Evolutionary conservation across 1,140 invertebrate species (phyloP), one percentile per base, ranked within the genome.

Genomic region (Brachionus rubens): DNA sequence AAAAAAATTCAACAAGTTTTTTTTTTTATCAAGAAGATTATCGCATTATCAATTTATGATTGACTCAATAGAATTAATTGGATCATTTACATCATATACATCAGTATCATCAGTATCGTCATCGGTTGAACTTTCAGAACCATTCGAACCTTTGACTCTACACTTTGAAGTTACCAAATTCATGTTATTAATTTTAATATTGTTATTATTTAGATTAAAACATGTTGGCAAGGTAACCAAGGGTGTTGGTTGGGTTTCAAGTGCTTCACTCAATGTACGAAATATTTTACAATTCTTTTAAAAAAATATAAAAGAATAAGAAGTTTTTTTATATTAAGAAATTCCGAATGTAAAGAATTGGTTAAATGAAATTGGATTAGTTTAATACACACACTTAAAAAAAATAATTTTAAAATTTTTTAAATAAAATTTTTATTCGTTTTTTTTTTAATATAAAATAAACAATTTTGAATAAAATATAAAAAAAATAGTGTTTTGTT

Each of bases 261-360:
- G 19, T n/a, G 75, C 75, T 40, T 76, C 75, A 3, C 16, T n/a
- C 5, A 76, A 16, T 33, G 54, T 62, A 41, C 75, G 21, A 26
- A 40, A 43, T 36, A 7, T 16, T 65, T 40, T 46, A 67, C 75
- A 76, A 52, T 76, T 76, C 75, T 68, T 14, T 26, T 59, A 36
- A 36, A 59, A 56, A 28, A 30, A 41, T 33, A 36, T 36, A 33
- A 36, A 36, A 59, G 21, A 16, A n/a, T 0, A 14, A 14, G 4
- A n/a, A 28, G n/a, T 33, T 26, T 4, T 36, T 36, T 59, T 36
- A 6, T 59, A 6, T 1, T 1, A 40, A 4, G 36, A 36, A 54
- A 28, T 28, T 16, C 36, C 54, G 28, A 16, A 33, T 16, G 28
- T 16, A 12, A 59, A 59, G 54, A 59, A 59, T 59, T 59, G 54